Base-by-base conservation (phyloP, 2,113 vertebrate species). In the Glaucidium brasilianum region DNA sequence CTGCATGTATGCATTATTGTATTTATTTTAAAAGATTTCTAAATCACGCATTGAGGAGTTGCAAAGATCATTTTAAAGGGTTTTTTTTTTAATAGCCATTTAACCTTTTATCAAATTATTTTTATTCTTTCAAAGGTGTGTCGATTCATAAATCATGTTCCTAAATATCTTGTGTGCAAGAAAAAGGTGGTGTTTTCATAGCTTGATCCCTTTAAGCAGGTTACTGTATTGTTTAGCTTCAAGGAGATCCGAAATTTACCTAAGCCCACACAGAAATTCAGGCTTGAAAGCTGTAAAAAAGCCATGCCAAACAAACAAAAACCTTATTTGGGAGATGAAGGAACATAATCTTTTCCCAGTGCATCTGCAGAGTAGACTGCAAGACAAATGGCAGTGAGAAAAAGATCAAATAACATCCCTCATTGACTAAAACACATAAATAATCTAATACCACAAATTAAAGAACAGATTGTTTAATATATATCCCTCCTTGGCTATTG, bases 251-350 rank as follows among this genome's bases (percentile, higher is more conserved):
- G 64, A 93, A 87, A 68, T 60, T 87, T 93, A 93, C 88, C 89
- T 91, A 96, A 92, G 35, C 34, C 74, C 72, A 91, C 63, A 92
- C 30, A 73, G 80, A 82, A 66, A 85, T 77, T 73, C 63, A 67
- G 67, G 39, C 66, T 93, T 95, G 68, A 94, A 96, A 94, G 90
- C 41, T 73, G 15, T 45, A 72, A 27, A 62, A 95, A 95, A 94
- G 37, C 78, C 81, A 88, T 39, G 34, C n/a, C 76, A 97, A 97
- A 95, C 53, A 97, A 96, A 91, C 88, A 82, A 64, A 71, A 88
- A 88, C 34, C 47, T 85, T 78, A 63, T 47, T 86, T 78, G 63
- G n/a, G 50, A 64, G 52, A 90, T 82, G 72, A 94, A 75, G 63
- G 67, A 69, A 58, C 73, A 20, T 55, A 85, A 91, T 89, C 74